Base-by-base conservation (phyloP, 2,113 vertebrate genomes). In the Prunella fulvescens region DNA sequence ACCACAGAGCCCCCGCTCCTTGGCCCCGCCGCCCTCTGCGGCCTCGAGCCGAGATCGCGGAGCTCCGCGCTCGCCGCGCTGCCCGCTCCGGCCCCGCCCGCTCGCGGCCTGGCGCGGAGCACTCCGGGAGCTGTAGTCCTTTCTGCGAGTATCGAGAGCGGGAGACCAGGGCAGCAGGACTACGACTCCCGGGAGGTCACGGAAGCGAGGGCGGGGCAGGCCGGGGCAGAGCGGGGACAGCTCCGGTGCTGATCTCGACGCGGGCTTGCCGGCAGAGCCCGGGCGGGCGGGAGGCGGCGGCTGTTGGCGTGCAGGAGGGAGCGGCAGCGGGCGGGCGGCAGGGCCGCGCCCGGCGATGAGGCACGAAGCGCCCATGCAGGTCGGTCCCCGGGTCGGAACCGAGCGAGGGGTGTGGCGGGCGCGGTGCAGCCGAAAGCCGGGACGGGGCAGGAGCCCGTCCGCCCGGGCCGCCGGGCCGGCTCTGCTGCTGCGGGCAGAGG, bases 161-260 rank as follows among this genome's bases (percentile, higher is more conserved):
- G 26, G 20, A 10, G 2, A 25, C 19, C 5, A 3, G 18, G 7
- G 4, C 16, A 12, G 16, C 2, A 0, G 26, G 26, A 92, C 93
- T 90, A 82, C 90, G 65, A 12, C 12, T 92, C 81, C 93, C 86
- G 19, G 14, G 53, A 66, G 24, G 0, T 1, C 14, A 17, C 6
- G 15, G 47, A 57, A 33, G 10, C 1, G 29, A 19, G 50, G 81
- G 84, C 44, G 73, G 29, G 26, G 67, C 61, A 40, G 26, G 12
- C 39, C 26, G 29, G 31, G 93, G 90, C 10, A 81, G 54, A 58
- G 90, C 60, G 31, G 37, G 93, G 90, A 94, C 81, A 92, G 90
- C 90, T 95, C 93, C 93, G 86, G 93, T 94, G 93, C 93, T 94
- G 93, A 94, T 86, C 93, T 35, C 65, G 44, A 42, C 54, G 70